phyloP scores from a whole-genome alignment of 2,113 vertebrate species.

The Phyllostomus hastatus region DNA sequence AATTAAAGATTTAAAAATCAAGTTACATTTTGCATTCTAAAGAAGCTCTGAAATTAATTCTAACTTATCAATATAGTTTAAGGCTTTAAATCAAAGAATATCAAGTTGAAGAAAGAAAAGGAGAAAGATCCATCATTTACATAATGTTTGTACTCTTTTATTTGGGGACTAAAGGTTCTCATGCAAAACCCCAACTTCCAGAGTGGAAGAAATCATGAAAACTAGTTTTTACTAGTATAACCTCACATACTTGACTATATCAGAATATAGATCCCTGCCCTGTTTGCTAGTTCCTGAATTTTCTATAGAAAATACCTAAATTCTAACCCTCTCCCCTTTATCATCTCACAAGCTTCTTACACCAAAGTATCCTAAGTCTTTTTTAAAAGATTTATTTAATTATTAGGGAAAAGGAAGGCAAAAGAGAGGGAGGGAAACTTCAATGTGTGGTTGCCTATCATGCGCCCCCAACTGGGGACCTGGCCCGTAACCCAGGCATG shows the following conservation, averaged over 20 bases:
- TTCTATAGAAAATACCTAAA: background rate
- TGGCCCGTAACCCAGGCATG: too few species aligned
- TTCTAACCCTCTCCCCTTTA: background rate
- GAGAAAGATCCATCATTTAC: background rate
- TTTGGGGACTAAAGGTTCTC: background rate
- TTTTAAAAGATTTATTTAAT: too few species aligned
- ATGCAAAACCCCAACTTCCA: background rate
- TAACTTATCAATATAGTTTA: slow-evolving; percentile 25
- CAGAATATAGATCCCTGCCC: background rate
- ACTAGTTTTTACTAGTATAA: background rate
- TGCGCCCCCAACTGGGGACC: too few species aligned
- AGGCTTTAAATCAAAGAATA: slow-evolving; percentile 14
- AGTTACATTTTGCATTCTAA: slow-evolving; percentile 56
- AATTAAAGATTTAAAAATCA: slow-evolving; percentile 54
- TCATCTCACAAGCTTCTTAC: background rate
- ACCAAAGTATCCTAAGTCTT: background rate
- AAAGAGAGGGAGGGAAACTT: too few species aligned
- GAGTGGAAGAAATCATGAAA: background rate
- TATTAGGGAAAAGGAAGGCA: too few species aligned
- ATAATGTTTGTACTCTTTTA: background rate
- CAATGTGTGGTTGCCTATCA: too few species aligned
- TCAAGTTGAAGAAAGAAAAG: slow-evolving; percentile 4
- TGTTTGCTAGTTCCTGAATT: background rate
- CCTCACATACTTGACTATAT: background rate
- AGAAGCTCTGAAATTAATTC: slow-evolving; percentile 36